These are phyloP conservation scores for Lutjanus argentimaculatus DNA, from an alignment of 2,797 vertebrate genomes.

Conservation along the genomic window DNA sequence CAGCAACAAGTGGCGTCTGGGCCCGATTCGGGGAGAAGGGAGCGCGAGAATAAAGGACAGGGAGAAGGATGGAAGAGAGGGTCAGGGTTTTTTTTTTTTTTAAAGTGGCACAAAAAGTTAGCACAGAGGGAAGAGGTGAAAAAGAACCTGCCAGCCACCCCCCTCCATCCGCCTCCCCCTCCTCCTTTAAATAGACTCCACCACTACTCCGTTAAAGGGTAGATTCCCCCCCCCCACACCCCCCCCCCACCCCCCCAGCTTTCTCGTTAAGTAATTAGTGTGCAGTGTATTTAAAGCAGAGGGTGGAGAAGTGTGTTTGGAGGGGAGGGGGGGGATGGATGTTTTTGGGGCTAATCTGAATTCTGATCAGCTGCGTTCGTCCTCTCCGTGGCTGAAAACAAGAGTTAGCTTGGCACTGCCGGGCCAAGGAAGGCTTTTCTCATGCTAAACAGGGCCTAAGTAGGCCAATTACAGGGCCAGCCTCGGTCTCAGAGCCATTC, in stretches of 20 bases:
- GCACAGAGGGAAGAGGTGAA: constrained; percentile 53
- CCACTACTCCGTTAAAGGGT: constrained; percentile 50
- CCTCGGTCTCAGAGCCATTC: constrained; percentile 90
- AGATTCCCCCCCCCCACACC: too few relatives aligned
- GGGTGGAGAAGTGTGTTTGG: constrained; percentile 66
- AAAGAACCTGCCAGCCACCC: constrained; percentile 32
- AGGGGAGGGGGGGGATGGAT: constrained; percentile 8
- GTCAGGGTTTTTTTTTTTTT: constrained; percentile 37
- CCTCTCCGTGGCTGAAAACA: constrained; percentile 86
- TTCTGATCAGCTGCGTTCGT: constrained; percentile 92
- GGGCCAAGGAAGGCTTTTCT: constrained; percentile 93
- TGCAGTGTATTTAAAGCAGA: constrained; percentile 91
- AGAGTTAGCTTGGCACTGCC: constrained; percentile 89
- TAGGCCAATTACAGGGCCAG: constrained; percentile 97
- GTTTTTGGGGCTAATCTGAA: constrained; percentile 92
- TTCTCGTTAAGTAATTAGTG: constrained; percentile 94
- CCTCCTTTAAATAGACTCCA: constrained; percentile 63
- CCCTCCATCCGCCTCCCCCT: not conserved
- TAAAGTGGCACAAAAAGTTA: constrained; percentile 63
- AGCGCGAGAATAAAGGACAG: constrained; percentile 30
- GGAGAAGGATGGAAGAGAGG: constrained; percentile 32
- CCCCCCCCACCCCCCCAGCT: constrained; percentile 85
- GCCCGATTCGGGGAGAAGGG: constrained; percentile 49
- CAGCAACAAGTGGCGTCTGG: constrained; percentile 81
- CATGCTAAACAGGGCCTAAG: constrained; percentile 97